These are phyloP conservation scores for Litocranius walleri DNA, from an alignment of 2,113 vertebrate genomes.

Conservation along the genomic window DNA sequence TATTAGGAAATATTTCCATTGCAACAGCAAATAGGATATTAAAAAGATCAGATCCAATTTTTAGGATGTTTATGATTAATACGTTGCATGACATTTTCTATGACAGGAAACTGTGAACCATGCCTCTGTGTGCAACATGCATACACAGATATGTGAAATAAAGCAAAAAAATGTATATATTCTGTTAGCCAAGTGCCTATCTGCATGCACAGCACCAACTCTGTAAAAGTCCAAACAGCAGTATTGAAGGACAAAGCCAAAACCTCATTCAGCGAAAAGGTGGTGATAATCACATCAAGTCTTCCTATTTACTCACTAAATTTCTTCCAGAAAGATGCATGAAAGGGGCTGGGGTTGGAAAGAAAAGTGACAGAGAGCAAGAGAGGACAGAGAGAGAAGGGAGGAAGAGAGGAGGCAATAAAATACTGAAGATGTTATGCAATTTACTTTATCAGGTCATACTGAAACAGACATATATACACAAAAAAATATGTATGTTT, in stretches of 20 bases:
- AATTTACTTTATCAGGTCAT: not conserved
- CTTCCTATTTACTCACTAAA: not conserved
- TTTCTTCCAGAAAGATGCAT: conserved; percentile 22
- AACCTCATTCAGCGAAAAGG: not conserved
- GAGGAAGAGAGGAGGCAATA: not conserved
- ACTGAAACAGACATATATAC: not conserved
- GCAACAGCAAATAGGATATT: conserved; percentile 57
- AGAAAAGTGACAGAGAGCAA: not conserved
- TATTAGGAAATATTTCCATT: conserved; percentile 55
- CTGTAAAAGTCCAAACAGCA: not conserved
- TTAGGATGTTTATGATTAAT: conserved; percentile 49
- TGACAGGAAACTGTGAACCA: not conserved
- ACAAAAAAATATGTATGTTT: not conserved
- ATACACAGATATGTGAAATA: not conserved
- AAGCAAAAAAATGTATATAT: not conserved
- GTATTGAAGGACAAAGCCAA: not conserved
- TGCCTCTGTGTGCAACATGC: not conserved
- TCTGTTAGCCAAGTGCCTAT: not conserved
- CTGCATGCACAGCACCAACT: not conserved
- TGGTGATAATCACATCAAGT: conserved; percentile 2
- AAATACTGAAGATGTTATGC: not conserved
- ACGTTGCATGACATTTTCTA: conserved; percentile 48
- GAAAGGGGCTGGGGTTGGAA: not conserved
- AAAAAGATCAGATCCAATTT: conserved; percentile 42
- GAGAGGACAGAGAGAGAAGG: not conserved